Conservation (phyloP, 2,797 vertebrate species). For the Lycodopsis pacificus region DNA sequence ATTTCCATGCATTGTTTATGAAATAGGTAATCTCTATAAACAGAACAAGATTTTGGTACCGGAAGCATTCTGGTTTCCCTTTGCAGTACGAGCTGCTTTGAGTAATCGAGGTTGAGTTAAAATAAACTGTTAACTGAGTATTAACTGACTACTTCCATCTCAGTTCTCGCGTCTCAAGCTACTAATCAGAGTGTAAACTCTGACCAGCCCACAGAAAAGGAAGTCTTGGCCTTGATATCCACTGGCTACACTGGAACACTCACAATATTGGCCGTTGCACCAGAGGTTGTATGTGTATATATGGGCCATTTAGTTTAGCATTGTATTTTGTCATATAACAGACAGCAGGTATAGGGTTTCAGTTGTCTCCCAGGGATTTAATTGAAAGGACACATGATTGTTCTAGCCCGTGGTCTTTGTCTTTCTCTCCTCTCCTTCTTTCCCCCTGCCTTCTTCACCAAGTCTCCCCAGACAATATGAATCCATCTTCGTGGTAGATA, state of each 20-base stretch:
- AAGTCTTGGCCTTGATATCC: neutral
- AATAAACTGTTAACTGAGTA: neutral
- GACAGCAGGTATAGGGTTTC: neutral
- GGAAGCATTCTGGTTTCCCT: neutral
- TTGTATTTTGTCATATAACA: neutral
- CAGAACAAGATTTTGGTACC: neutral
- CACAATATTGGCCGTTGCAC: neutral
- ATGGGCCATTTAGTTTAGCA: neutral
- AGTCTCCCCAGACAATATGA: conserved; percentile 29
- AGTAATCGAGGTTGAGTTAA: neutral
- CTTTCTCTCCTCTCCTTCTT: neutral
- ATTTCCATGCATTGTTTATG: neutral
- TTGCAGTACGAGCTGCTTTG: neutral
- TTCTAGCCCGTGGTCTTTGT: neutral
- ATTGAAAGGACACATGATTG: conserved; percentile 4
- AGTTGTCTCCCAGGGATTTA: neutral
- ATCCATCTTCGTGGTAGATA: conserved; percentile 57
- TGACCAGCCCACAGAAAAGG: neutral
- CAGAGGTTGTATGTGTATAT: neutral
- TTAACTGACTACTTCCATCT: neutral
- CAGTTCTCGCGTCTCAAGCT: neutral
- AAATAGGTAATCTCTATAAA: neutral
- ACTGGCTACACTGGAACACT: neutral
- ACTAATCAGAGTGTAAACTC: neutral
- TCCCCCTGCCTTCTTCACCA: neutral